A percentile compares a stretch with the other conserved stretches of the same genome.
Evolutionary conservation across 2,888 invertebrate genomes (phyloP).

Genomic region (Scaptomyza flava): DNA sequence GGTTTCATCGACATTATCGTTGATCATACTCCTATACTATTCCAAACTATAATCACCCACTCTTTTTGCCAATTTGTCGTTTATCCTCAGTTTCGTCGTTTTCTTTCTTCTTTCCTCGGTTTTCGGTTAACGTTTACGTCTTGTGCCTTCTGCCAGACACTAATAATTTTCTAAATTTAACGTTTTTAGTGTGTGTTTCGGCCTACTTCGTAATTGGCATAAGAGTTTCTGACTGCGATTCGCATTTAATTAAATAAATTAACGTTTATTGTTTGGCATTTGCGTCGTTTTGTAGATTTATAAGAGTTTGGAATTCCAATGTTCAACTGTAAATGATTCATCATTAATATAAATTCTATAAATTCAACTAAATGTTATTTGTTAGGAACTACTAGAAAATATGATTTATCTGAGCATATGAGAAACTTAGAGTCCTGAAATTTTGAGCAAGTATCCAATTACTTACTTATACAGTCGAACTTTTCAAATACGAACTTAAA

Average conservation of each 20-base stretch:
- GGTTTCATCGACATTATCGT: conserved; percentile 61
- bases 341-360: conserved; percentile 14
- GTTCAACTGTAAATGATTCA: conserved; percentile 7
- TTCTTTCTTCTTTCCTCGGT: not conserved
- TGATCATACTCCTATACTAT: not conserved
- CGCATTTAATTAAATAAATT: conserved; percentile 69
- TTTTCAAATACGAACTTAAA: too few relatives aligned
- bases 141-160: conserved; percentile 53
- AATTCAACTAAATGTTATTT: not conserved
- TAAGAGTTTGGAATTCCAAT: conserved; percentile 31
- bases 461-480: too few relatives aligned
- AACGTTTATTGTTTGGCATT: conserved; percentile 43
- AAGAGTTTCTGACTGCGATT: conserved; percentile 27
- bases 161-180: conserved; percentile 65
- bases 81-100: conserved; percentile 50
- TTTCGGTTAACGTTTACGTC: not conserved
- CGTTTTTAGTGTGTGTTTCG: conserved; percentile 7
- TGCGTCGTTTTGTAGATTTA: conserved; percentile 23
- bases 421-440: too few relatives aligned
- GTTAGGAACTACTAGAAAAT: not conserved
- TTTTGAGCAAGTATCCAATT: too few relatives aligned
- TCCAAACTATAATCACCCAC: conserved; percentile 52
- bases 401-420: not conserved
- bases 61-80: conserved; percentile 60
- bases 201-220: conserved; percentile 46